These are phyloP conservation scores for Hipposideros armiger DNA, from an alignment of 2,113 vertebrate species.

Conservation along the genomic window DNA sequence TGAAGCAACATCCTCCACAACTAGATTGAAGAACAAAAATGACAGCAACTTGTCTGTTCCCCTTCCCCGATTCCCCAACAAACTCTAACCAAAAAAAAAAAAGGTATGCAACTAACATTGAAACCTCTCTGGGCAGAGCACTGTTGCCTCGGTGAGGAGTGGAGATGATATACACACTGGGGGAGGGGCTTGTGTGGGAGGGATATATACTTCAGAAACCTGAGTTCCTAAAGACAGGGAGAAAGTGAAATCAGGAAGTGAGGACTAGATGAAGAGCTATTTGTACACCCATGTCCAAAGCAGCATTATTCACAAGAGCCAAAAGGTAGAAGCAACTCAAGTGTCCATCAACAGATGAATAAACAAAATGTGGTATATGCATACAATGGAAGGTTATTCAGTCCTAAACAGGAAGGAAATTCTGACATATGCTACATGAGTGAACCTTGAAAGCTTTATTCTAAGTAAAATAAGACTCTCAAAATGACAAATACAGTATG, in stretches of 20 bases:
- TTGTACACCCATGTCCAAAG: background rate
- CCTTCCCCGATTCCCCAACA: no score
- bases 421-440: background rate
- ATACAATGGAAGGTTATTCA: background rate
- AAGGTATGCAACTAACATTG: background rate
- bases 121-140: background rate
- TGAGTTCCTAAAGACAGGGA: background rate
- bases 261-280: background rate
- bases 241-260: background rate
- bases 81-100: background rate
- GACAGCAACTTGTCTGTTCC: no score
- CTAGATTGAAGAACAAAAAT: no score
- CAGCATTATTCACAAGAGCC: background rate
- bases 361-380: background rate
- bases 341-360: background rate
- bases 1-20: no score
- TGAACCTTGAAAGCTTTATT: background rate
- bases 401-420: background rate
- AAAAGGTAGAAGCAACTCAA: background rate
- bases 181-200: background rate
- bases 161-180: background rate
- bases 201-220: background rate
- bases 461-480: background rate
- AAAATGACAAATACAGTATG: background rate
- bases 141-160: background rate